Evolutionary conservation across 2,888 invertebrate genomes (phyloP).

Genomic region (Platycheirus rosarum): DNA sequence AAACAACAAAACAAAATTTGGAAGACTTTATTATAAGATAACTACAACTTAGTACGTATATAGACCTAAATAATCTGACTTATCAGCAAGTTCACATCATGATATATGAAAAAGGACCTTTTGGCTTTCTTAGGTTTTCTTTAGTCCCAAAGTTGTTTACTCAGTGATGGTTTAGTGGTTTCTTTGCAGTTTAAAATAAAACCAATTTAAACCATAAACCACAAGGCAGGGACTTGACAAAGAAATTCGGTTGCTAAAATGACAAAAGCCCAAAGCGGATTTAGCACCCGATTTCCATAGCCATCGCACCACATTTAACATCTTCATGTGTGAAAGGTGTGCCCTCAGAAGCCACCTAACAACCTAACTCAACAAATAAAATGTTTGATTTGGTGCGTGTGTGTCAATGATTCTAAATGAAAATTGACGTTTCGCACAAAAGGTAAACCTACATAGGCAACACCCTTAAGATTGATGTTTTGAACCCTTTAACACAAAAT

Average conservation of each 20-base stretch:
- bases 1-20: too few species aligned
- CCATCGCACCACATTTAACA: constrained; percentile 19
- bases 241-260: constrained; percentile 8
- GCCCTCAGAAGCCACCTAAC: constrained; percentile 1
- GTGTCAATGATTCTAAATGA: constrained; percentile 65
- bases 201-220: constrained; percentile 7
- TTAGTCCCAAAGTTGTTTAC: constrained; percentile 29
- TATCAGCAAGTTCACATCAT: too few species aligned
- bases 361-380: constrained; percentile 55
- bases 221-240: constrained; percentile 36
- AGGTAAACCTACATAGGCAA: constrained; percentile 49
- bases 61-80: too few species aligned
- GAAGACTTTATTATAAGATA: too few species aligned
- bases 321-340: constrained; percentile 38
- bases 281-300: constrained; percentile 24
- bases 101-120: constrained; percentile 22
- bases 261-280: constrained; percentile 42
- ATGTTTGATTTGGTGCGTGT: constrained; percentile 48
- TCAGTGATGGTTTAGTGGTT: constrained; percentile 35
- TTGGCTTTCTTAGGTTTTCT: constrained; percentile 46
- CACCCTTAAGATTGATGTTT: constrained; percentile 73
- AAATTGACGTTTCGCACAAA: constrained; percentile 67
- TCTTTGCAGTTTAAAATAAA: constrained; percentile 12
- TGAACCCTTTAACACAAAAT: constrained; percentile 71
- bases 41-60: too few species aligned